A percentile compares a stretch with the other conserved stretches of the same genome.
Evolutionary conservation across 2,888 invertebrate species (phyloP).

Genomic region (Cinara cedri): DNA sequence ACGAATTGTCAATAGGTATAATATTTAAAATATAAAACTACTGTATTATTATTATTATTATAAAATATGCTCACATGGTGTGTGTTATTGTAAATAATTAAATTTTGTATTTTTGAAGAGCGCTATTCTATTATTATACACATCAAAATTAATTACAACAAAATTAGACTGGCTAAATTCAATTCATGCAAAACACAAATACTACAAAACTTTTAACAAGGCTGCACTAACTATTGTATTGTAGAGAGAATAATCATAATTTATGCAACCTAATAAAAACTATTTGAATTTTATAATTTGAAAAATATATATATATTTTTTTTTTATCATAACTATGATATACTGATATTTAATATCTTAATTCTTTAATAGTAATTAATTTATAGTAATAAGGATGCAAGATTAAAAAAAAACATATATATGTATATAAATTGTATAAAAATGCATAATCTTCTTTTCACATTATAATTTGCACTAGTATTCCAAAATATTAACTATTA

Average conservation of each 20-base stretch:
- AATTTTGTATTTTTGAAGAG: slow-evolving; percentile 4
- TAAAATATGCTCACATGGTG: background rate
- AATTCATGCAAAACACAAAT: slow-evolving; percentile 44
- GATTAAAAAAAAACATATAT: background rate
- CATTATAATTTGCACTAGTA: slow-evolving; percentile 3
- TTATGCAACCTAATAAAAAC: background rate
- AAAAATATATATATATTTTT: background rate
- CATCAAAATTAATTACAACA: slow-evolving; percentile 5
- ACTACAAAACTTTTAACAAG: slow-evolving; percentile 7
- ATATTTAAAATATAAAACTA: background rate
- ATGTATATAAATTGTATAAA: background rate
- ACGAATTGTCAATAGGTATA: background rate
- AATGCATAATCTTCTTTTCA: background rate
- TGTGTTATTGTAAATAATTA: slow-evolving; percentile 1
- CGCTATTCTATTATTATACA: slow-evolving; percentile 1
- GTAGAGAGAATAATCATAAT: background rate
- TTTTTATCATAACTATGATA: background rate
- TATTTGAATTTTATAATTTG: background rate
- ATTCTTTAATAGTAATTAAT: background rate
- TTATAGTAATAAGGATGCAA: background rate
- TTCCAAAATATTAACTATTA: background rate
- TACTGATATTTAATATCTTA: background rate
- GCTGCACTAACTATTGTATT: background rate
- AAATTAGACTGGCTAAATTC: slow-evolving; percentile 35
- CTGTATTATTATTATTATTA: too few relatives aligned